Conservation (phyloP, 2,888 invertebrate genomes). For the Calameuta filiformis region DNA sequence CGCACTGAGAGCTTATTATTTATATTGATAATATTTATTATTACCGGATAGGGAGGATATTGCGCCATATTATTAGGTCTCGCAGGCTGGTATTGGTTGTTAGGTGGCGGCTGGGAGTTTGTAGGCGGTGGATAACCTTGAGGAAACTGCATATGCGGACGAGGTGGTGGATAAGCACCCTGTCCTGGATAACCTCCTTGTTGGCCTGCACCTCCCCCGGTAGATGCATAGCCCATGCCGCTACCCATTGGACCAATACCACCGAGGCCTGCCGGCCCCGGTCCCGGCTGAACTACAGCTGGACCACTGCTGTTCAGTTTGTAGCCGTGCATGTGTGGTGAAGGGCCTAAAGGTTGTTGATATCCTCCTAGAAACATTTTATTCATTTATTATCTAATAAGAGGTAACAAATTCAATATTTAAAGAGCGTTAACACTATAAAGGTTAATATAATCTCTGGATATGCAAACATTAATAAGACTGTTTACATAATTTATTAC, state of each 20-base stretch:
- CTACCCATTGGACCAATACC: constrained; percentile 58
- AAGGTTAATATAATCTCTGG: neutral
- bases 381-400: constrained; percentile 22
- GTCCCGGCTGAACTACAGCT: constrained; percentile 69
- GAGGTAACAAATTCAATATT: constrained; percentile 12
- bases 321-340: constrained; percentile 73
- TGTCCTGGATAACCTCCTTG: constrained; percentile 66
- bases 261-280: constrained; percentile 58
- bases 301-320: constrained; percentile 68
- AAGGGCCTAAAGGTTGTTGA: constrained; percentile 71
- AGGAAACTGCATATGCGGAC: constrained; percentile 67
- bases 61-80: constrained; percentile 63
- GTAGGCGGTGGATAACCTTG: constrained; percentile 60
- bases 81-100: constrained; percentile 62
- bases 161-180: constrained; percentile 64
- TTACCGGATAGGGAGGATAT: constrained; percentile 62
- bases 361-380: constrained; percentile 67
- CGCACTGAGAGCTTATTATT: neutral
- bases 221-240: constrained; percentile 59
- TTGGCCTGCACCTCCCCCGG: constrained; percentile 67
- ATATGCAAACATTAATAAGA: neutral
- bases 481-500: neutral
- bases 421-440: neutral
- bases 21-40: constrained; percentile 5
- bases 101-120: constrained; percentile 59